Conservation (phyloP, 2,797 vertebrate species). For the Harpagifer antarcticus region DNA sequence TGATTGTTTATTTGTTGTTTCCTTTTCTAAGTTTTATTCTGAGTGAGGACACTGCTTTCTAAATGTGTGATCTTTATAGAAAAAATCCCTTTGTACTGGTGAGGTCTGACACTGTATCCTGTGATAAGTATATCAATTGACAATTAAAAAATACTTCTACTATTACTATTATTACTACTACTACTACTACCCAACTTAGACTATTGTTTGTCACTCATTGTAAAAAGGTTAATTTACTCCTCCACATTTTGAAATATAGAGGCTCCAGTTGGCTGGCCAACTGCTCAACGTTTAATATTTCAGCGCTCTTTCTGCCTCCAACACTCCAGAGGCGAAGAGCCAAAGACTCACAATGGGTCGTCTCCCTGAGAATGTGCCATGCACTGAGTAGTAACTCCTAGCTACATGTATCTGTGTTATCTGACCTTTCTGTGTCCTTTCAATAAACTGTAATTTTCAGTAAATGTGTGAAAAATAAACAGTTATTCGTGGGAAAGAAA, state of each 20-base stretch:
- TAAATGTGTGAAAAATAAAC: conserved; percentile 88
- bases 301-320: conserved; percentile 84
- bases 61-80: conserved; percentile 86
- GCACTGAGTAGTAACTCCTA: conserved; percentile 89
- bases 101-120: conserved; percentile 82
- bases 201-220: conserved; percentile 81
- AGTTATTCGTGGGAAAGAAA: conserved; percentile 85
- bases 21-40: conserved; percentile 80
- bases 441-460: conserved; percentile 90
- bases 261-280: conserved; percentile 90
- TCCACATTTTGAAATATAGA: conserved; percentile 83
- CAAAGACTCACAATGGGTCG: conserved; percentile 90
- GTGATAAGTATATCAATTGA: conserved; percentile 78
- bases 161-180: conserved; percentile 57
- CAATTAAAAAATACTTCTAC: conserved; percentile 51
- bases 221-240: conserved; percentile 87
- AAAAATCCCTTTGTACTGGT: conserved; percentile 84
- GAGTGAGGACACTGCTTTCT: conserved; percentile 85
- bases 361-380: conserved; percentile 90
- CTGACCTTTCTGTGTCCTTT: conserved; percentile 88
- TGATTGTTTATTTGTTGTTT: conserved; percentile 84
- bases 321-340: conserved; percentile 86
- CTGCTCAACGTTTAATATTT: conserved; percentile 87
- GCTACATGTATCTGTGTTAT: conserved; percentile 86
- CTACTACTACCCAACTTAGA: conserved; percentile 78